A percentile compares a stretch with the other conserved stretches of the same genome.
Evolutionary conservation across 2,113 vertebrate genomes (phyloP).

Genomic region (Abramis brama): DNA sequence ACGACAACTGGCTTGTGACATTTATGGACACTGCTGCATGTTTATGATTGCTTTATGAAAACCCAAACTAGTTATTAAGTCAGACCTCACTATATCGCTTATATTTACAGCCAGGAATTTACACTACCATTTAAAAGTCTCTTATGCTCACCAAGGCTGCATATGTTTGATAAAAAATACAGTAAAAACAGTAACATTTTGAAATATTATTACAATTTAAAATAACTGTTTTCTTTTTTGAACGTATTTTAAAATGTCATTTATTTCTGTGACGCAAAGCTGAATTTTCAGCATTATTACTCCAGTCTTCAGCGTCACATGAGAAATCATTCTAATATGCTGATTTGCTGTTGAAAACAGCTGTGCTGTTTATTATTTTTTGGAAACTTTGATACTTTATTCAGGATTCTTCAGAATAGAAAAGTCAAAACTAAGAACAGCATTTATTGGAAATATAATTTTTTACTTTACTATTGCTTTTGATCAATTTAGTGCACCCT

Average conservation of each 20-base stretch:
- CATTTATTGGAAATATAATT: not conserved
- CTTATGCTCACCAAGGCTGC: not conserved
- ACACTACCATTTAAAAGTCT: not conserved
- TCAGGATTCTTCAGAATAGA: not conserved
- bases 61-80: not conserved
- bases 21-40: not conserved
- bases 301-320: not conserved
- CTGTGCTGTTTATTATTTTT: not conserved
- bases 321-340: not conserved
- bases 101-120: not conserved
- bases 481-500: too few relatives aligned
- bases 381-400: not conserved
- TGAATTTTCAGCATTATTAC: not conserved
- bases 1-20: slow-evolving; percentile 13
- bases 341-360: not conserved
- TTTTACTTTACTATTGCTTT: too few relatives aligned
- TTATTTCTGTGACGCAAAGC: not conserved
- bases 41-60: not conserved
- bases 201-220: too few relatives aligned
- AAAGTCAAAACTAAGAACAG: not conserved
- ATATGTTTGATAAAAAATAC: not conserved
- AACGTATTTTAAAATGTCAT: too few relatives aligned
- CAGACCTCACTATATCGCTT: not conserved
- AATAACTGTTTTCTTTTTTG: too few relatives aligned
- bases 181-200: not conserved